Evolutionary conservation across 2,888 invertebrate species (phyloP), one percentile per base, ranked within the genome.

Genomic region (Hermaeophaga mercurialis): DNA sequence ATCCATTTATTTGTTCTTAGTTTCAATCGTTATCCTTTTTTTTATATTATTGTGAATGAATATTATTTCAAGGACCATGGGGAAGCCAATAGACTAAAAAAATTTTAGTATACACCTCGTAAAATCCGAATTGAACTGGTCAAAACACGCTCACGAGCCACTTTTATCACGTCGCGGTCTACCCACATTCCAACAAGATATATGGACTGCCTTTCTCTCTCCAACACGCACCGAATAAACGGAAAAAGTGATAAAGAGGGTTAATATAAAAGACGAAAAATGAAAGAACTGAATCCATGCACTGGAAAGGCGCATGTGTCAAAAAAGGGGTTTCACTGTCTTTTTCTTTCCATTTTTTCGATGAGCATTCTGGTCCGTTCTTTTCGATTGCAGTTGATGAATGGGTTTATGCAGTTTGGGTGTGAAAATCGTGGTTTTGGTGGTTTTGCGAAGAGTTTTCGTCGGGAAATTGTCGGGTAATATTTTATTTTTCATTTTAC

Each of bases 241-340:
- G 46, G 45, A 59, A 58, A 59, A 59, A 56, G 55, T 56, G 61
- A 65, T 57, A 64, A 62, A 65, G 67, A 66, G 57, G 57, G 61
- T 54, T 57, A 64, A 66, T 64, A 63, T 58, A 62, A 66, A 66
- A 64, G 48, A 64, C 59, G 65, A 70, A 71, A 71, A 71, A 69
- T 70, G 65, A 69, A 71, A 70, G 66, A 68, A 67, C 33, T 64
- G 61, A 58, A 59, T 58, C 67, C 64, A 63, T 66, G 64, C 59
- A 54, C 15, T 53, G 55, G 58, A 63, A 43, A 56, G 45, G 70
- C 68, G 71, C 71, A 70, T 70, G 70, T 70, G 68, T 68, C 59
- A 56, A 48, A 61, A 62, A 66, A 67, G 54, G 54, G 58, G 50
- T 47, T 56, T 45, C 56, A 50, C 43, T 47, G 31, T 47, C 52